Evolutionary conservation across 2,113 vertebrate species (phyloP), one percentile per base, ranked within the genome.

Genomic region (Blennius ocellaris): DNA sequence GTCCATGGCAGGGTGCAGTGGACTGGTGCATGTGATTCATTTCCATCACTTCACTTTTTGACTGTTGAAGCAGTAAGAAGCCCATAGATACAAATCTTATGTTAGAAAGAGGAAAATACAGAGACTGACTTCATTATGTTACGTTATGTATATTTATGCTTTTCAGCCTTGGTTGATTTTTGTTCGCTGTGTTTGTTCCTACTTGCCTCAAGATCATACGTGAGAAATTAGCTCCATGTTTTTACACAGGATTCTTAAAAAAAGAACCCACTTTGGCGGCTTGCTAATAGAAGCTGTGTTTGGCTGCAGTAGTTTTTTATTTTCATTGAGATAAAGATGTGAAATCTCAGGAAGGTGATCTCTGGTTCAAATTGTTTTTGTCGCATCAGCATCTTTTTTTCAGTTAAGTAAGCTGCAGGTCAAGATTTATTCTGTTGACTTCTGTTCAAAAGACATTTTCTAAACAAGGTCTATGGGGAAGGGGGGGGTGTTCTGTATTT

Each of bases 41-140:
- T n/a, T 57, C 58, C 52, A 58, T 62, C 58, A 11, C 45, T 36
- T 50, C 60, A 12, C 51, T 63, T 48, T 49, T 64, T 12, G 38
- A 51, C 40, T 69, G 41, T 43, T 37, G 55, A 56, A 70, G 81
- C 56, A 66, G 16, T 39, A 53, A 78, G 38, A 68, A 12, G 12
- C 49, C 50, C 41, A n/a, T 45, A 45, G 41, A 37, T 69, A 47
- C 76, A 11, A 43, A 73, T 57, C 39, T 73, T 49, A 63, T 41
- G 44, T 64, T 55, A 58, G 49, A 64, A 11, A 17, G 40, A 6
- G 40, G 60, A 60, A 48, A 53, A 37, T 6, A 36, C 49, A n/a
- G n/a, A n/a, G n/a, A n/a, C n/a, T n/a, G n/a, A n/a, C n/a, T n/a
- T n/a, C n/a, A n/a, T n/a, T n/a, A n/a, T 47, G 6, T 47, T 47